A percentile compares a stretch with the other conserved stretches of the same genome.
Conservation (phyloP, 2,888 invertebrate species). For the Drosophila kuntzei region DNA sequence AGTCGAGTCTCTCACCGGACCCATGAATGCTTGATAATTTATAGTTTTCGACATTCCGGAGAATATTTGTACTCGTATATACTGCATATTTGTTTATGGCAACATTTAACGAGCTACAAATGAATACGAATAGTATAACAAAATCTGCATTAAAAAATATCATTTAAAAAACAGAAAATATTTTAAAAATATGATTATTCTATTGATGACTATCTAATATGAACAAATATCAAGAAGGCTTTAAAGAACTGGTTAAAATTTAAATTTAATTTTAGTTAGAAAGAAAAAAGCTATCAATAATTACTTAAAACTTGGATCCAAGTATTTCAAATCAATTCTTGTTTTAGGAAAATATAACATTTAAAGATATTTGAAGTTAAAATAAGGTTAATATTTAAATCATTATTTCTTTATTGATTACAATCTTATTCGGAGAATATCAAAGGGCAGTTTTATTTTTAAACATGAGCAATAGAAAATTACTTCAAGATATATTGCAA, state of each 20-base stretch:
- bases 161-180: neutral
- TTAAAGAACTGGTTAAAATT: neutral
- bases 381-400: neutral
- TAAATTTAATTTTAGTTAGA: too few relatives aligned
- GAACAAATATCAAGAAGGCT: neutral
- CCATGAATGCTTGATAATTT: slow-evolving; percentile 70
- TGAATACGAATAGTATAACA: slow-evolving; percentile 19
- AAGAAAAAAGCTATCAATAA: neutral
- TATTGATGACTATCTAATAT: neutral
- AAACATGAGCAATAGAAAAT: too few relatives aligned
- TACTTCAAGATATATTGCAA: too few relatives aligned
- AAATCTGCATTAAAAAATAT: slow-evolving; percentile 10
- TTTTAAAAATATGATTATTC: neutral
- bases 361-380: too few relatives aligned
- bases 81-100: slow-evolving; percentile 33
- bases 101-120: slow-evolving; percentile 49
- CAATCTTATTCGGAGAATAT: neutral
- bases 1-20: slow-evolving; percentile 45
- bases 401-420: neutral
- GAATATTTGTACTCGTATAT: slow-evolving; percentile 17
- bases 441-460: too few relatives aligned
- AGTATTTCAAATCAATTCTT: too few relatives aligned
- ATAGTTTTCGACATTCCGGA: slow-evolving; percentile 62
- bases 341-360: too few relatives aligned
- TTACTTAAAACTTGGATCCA: neutral